Percentiles rank a stretch among this genome's conserved stretches.
Evolutionary conservation across 2,888 invertebrate genomes (phyloP).

Genomic region (Philereme transversata): DNA sequence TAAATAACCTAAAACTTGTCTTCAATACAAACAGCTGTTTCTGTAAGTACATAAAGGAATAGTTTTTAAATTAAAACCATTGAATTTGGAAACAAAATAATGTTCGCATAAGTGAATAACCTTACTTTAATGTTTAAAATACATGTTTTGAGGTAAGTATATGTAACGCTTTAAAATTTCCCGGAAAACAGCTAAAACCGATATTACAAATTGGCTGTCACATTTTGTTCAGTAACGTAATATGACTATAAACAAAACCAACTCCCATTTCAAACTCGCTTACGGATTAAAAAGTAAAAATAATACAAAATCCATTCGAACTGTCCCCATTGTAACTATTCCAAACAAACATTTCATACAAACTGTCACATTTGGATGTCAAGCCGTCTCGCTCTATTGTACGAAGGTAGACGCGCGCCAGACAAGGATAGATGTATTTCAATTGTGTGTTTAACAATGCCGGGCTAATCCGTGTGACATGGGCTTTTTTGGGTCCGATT

Average conservation of each 20-base stretch:
- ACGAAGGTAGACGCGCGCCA: conserved; percentile 39
- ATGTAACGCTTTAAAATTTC: no score
- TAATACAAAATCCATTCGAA: conserved; percentile 67
- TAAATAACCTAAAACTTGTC: no score
- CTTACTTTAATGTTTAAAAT: no score
- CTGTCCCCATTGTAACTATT: conserved; percentile 65
- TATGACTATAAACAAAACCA: conserved; percentile 26
- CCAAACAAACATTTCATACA: conserved; percentile 80
- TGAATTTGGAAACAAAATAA: no score
- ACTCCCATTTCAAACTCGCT: conserved; percentile 45
- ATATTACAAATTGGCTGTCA: background rate
- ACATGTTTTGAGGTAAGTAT: no score
- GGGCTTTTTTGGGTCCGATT: conserved; percentile 66
- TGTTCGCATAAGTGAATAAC: no score
- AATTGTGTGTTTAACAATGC: conserved; percentile 78
- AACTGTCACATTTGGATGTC: conserved; percentile 82
- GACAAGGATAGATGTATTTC: conserved; percentile 71
- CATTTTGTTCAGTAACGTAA: background rate
- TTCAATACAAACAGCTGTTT: no score
- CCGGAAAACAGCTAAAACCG: background rate
- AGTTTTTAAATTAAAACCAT: no score
- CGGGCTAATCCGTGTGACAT: conserved; percentile 79
- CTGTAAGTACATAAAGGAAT: no score
- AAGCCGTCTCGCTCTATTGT: conserved; percentile 62
- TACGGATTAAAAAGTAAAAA: conserved; percentile 76